Base-by-base conservation (phyloP, 2,888 invertebrate genomes). In the Cryptosula pallasiana region DNA sequence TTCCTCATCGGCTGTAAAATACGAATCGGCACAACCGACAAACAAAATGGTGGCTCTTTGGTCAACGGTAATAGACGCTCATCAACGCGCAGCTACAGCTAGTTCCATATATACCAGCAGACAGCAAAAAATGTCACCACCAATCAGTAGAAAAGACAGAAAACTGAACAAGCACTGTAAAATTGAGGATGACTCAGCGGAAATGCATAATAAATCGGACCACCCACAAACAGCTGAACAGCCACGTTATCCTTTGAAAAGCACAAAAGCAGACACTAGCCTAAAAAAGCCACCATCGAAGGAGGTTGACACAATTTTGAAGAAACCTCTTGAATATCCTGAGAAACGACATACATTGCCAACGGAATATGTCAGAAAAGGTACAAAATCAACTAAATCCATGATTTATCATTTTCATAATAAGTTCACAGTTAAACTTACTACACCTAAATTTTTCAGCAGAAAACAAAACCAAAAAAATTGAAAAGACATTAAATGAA, bases 31-130 rank as follows among this genome's bases (percentile, higher is more conserved):
- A 2, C 32, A 20, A 29, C 63, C 63, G 9, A 63, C 63, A 16
- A 34, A 63, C 34, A 63, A 63, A 32, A 63, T 63, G 63, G 63
- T 63, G 63, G 3, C 25, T 9, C 63, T 63, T 9, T 63, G 63
- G 63, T 63, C 63, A 9, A 5, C 25, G 32, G 63, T 63, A 2
- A 63, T 63, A 32, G 34, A 32, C 27, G 34, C 29, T 27, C 63
- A 63, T n/a, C 63, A 63, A 63, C 13, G n/a, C 2, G 29, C 45
- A 45, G 45, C 20, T 13, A n/a, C n/a, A n/a, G n/a, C n/a, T n/a
- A n/a, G n/a, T n/a, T n/a, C n/a, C n/a, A n/a, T n/a, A n/a, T n/a
- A n/a, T n/a, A n/a, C n/a, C n/a, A 13, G 45, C 20, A 45, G 20
- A 45, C 9, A 20, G 45, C 20, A 13, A 45, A 45, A 45, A 20